Evolutionary conservation across 2,113 vertebrate species (phyloP).

Genomic region (Pycnonotus jocosus): DNA sequence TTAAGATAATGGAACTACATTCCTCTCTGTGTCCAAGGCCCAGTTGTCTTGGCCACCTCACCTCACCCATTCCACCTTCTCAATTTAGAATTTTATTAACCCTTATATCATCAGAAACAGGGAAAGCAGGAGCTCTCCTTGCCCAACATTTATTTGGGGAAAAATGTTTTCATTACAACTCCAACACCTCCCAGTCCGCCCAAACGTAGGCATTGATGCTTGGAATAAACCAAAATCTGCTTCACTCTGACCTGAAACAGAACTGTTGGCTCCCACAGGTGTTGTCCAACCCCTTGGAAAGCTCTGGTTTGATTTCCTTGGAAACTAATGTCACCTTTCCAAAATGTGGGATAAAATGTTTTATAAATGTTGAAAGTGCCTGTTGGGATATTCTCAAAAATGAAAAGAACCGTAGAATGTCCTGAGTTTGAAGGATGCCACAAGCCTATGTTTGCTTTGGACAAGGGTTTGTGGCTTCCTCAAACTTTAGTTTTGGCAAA

Average conservation of each 20-base stretch:
- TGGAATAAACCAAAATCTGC: neutral
- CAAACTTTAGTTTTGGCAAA: neutral
- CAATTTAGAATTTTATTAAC: too few relatives aligned
- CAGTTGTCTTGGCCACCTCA: too few relatives aligned
- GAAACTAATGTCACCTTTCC: neutral
- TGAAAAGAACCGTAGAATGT: neutral
- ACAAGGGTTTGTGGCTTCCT: neutral
- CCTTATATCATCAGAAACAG: too few relatives aligned
- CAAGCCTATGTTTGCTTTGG: neutral
- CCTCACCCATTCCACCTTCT: too few relatives aligned
- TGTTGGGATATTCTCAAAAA: neutral
- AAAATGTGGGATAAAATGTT: neutral
- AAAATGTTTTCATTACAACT: neutral
- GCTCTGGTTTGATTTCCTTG: neutral
- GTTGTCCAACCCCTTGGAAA: neutral
- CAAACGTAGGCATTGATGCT: rapidly evolving
- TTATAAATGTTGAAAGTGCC: neutral
- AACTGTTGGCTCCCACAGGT: neutral
- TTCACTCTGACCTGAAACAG: neutral
- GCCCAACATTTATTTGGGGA: neutral
- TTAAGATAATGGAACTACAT: too few relatives aligned
- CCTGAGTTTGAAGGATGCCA: neutral
- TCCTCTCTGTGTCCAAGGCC: too few relatives aligned
- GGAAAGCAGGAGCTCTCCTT: neutral
- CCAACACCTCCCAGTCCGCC: neutral